Evolutionary conservation across 1,140 invertebrate species (phyloP), one percentile per base, ranked within the genome.

Genomic region (Philopotamus ludificatus): DNA sequence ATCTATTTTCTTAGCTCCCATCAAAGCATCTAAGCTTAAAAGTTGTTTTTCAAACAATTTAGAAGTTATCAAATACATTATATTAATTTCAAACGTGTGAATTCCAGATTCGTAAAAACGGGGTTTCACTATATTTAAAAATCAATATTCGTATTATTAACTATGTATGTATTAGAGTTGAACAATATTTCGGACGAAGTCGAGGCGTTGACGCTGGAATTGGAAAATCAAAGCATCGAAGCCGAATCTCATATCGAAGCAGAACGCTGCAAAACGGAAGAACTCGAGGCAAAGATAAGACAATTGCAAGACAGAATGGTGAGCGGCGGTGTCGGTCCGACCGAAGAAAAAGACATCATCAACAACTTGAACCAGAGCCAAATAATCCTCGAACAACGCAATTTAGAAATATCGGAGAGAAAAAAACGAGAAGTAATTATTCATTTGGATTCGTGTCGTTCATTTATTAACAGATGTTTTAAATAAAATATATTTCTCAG

Each of bases 361-460:
- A 93, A 96, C 75, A 92, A 94, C 72, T 93, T 94, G 10, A 92
- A 93, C 74, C 88, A 95, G 76, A 92, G 94, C 68, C 90, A 95
- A 74, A 82, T 88, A 67, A 88, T 90, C 57, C 78, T 97, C 22
- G 91, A 95, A 73, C 86, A 89, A 72, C 84, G 89, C 67, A 81
- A 87, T 54, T 79, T 84, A 50, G 92, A 96, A 76, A 89, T 97
- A 61, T 87, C 90, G 0, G 93, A 95, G 74, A 84, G 93, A 73
- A 94, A 92, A 78, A 87, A 77, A 73, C 66, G 74, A 34, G 76
- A 80, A 58, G 75, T 79, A 20, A 15, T n/a, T 25, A 3, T 61
- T 25, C 22, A 25, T 39, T 55, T n/a, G n/a, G n/a, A n/a, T n/a
- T n/a, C n/a, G n/a, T n/a, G n/a, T n/a, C 50, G 8, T 64, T 39